Percentiles rank a stretch among this genome's conserved stretches.
Conservation (phyloP, 2,888 invertebrate genomes). For the Hirtodrosophila trivittata region DNA sequence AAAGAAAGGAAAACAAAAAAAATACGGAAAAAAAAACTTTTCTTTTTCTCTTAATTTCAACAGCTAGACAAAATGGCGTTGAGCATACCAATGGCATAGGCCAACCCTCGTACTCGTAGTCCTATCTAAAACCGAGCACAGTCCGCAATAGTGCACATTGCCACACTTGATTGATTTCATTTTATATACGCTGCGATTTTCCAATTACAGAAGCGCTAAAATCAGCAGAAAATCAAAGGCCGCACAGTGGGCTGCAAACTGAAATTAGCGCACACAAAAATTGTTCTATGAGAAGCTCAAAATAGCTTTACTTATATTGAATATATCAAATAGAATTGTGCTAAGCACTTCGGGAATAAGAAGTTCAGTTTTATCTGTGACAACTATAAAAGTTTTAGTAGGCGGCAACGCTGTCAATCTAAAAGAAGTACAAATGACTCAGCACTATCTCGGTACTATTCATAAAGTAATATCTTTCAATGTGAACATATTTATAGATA, state of each 20-base stretch:
- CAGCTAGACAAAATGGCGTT: conserved; percentile 61
- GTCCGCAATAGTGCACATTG: conserved; percentile 66
- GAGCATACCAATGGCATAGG: conserved; percentile 64
- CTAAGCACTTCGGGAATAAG: no score
- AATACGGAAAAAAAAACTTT: conserved; percentile 41
- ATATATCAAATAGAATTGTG: no score
- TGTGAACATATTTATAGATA: no score
- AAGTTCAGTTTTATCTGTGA: no score
- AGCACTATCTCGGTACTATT: no score
- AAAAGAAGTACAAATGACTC: no score
- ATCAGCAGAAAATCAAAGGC: conserved; percentile 67
- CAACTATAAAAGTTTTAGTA: no score
- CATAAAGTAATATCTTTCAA: no score
- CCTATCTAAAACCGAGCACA: conserved; percentile 47
- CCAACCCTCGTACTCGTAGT: conserved; percentile 34
- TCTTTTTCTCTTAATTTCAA: conserved; percentile 59
- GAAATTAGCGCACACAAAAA: neutral
- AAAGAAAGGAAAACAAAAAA: conserved; percentile 18
- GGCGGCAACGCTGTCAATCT: no score
- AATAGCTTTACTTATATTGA: no score
- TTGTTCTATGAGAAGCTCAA: no score
- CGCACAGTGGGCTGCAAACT: conserved; percentile 48
- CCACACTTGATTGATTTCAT: conserved; percentile 82
- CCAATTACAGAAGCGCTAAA: conserved; percentile 78
- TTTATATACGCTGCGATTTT: conserved; percentile 80